Conservation (phyloP, 2,113 vertebrate genomes). For the Hydrochoerus hydrochaeris region DNA sequence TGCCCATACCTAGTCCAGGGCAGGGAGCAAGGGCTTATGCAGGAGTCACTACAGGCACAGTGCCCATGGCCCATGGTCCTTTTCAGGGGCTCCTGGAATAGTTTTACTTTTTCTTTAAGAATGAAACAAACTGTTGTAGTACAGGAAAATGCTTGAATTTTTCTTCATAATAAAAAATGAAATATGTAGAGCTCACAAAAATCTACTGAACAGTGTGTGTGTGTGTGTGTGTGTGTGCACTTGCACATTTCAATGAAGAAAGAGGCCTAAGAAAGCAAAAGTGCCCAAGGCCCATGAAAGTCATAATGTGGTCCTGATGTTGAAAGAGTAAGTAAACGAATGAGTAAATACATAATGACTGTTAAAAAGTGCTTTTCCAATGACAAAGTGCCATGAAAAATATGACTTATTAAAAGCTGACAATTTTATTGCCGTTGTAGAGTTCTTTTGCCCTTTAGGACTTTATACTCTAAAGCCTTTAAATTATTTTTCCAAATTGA, state of each 20-base stretch:
- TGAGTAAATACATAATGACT: not conserved
- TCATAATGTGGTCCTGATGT: not conserved
- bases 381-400: slow-evolving; percentile 56
- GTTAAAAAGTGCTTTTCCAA: slow-evolving; percentile 23
- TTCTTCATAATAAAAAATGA: not conserved
- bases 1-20: not conserved
- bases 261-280: not conserved
- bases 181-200: not conserved
- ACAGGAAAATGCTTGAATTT: not conserved
- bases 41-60: not conserved
- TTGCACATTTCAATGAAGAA: not conserved
- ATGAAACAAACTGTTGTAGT: not conserved
- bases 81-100: not conserved
- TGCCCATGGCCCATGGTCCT: not conserved
- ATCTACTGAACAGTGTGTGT: not conserved
- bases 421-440: slow-evolving; percentile 44
- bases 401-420: slow-evolving; percentile 63
- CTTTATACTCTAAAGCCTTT: slow-evolving; percentile 26
- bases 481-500: slow-evolving; percentile 62
- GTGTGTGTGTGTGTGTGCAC: not conserved
- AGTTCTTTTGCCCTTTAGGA: slow-evolving; percentile 49
- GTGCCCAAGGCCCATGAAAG: not conserved
- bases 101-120: not conserved
- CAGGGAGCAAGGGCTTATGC: not conserved
- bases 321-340: slow-evolving; percentile 56